phyloP scores from a whole-genome alignment of 2,888 invertebrate species.

The Nymphalis urticae region DNA sequence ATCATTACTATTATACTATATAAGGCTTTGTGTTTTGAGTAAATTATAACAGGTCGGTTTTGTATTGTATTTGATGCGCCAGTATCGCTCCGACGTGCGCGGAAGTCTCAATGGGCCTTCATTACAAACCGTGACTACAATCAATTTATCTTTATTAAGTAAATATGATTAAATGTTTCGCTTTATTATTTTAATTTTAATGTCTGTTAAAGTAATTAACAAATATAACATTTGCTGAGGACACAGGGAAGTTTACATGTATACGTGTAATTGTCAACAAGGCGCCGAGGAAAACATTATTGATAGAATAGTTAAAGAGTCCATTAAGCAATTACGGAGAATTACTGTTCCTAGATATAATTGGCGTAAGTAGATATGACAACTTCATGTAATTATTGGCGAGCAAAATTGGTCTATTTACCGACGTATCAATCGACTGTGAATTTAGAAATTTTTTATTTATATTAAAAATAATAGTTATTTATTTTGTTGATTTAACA shows the following conservation, averaged over 20 bases:
- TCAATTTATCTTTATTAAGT: conserved; percentile 49
- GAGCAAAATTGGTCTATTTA: conserved; percentile 54
- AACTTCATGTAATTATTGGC: conserved; percentile 50
- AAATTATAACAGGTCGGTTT: conserved; percentile 78
- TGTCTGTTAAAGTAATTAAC: background rate
- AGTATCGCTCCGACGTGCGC: conserved; percentile 54
- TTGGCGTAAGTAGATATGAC: conserved; percentile 56
- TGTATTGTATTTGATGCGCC: conserved; percentile 71
- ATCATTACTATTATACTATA: conserved; percentile 79
- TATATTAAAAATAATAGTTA: no score
- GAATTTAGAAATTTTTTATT: conserved; percentile 29
- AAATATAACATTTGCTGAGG: background rate
- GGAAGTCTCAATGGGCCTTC: conserved; percentile 66
- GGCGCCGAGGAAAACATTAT: conserved; percentile 55
- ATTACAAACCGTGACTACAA: conserved; percentile 76
- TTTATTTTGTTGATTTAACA: no score
- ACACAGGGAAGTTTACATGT: background rate
- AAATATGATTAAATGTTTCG: conserved; percentile 19
- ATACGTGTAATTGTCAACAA: conserved; percentile 41
- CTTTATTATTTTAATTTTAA: conserved; percentile 12
- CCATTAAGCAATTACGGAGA: conserved; percentile 71
- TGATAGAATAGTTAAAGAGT: conserved; percentile 51
- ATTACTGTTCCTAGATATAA: conserved; percentile 64
- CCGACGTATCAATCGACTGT: conserved; percentile 48
- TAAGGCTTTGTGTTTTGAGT: conserved; percentile 81